These are phyloP conservation scores for Drosophila sproati DNA, from an alignment of 1,140 invertebrate species.

Conservation along the genomic window DNA sequence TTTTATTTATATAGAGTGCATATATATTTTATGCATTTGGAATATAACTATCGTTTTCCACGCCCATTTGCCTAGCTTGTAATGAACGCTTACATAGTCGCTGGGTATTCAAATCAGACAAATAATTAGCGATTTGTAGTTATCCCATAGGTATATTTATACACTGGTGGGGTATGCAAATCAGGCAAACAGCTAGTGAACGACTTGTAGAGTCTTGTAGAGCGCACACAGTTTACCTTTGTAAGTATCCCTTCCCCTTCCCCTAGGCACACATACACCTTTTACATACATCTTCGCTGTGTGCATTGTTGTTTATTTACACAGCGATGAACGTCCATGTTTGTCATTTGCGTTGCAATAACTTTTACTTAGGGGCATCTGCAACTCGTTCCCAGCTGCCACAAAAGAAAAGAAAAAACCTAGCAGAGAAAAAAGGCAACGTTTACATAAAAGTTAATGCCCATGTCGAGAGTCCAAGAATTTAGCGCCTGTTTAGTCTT, in stretches of 20 bases:
- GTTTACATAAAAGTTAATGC: constrained; percentile 69
- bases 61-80: too few species aligned
- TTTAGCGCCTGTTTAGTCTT: constrained; percentile 60
- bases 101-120: too few species aligned
- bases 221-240: neutral
- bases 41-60: too few species aligned
- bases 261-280: neutral
- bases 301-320: constrained; percentile 61
- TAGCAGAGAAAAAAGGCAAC: constrained; percentile 1
- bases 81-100: too few species aligned
- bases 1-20: too few species aligned
- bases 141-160: too few species aligned
- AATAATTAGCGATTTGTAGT: too few species aligned
- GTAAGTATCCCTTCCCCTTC: neutral
- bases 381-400: constrained; percentile 55
- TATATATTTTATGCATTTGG: too few species aligned
- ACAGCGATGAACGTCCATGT: constrained; percentile 56
- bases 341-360: constrained; percentile 80
- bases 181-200: constrained; percentile 21
- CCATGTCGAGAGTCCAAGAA: constrained; percentile 33
- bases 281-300: constrained; percentile 1
- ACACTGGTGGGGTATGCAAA: constrained; percentile 11
- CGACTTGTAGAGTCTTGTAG: neutral
- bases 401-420: neutral
- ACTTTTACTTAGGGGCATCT: constrained; percentile 72